Conservation (phyloP, 2,888 invertebrate genomes). For the Rutpela maculata region DNA sequence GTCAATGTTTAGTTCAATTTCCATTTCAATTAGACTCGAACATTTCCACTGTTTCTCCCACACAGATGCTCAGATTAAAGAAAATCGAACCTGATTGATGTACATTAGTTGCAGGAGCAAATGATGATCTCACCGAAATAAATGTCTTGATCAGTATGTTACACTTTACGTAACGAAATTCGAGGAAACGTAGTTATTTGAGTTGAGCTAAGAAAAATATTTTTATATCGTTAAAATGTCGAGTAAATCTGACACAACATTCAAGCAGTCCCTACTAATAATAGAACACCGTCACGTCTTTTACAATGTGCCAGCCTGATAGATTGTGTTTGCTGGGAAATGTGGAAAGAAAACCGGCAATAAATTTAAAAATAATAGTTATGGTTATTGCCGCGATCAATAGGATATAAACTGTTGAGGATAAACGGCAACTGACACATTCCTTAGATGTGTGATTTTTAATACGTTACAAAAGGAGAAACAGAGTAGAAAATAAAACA, state of each 20-base stretch:
- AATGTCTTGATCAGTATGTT: background rate
- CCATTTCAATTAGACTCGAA: background rate
- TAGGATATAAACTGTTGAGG: conserved; percentile 30
- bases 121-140: background rate
- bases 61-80: background rate
- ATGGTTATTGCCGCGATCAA: conserved; percentile 8
- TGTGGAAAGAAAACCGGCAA: background rate
- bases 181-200: background rate
- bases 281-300: conserved; percentile 28
- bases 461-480: background rate
- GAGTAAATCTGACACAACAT: conserved; percentile 18
- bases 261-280: conserved; percentile 12
- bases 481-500: background rate
- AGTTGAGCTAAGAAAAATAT: conserved; percentile 3
- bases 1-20: background rate
- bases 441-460: background rate
- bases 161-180: background rate
- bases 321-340: conserved; percentile 7
- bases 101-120: background rate
- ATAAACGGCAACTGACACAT: conserved; percentile 10
- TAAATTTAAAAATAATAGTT: conserved; percentile 36
- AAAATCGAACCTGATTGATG: conserved; percentile 2
- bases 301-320: conserved; percentile 23
- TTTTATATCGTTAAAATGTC: conserved; percentile 15
- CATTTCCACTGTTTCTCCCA: background rate